Evolutionary conservation across 2,113 vertebrate species (phyloP).

Genomic region (Hypanus sabinus): DNA sequence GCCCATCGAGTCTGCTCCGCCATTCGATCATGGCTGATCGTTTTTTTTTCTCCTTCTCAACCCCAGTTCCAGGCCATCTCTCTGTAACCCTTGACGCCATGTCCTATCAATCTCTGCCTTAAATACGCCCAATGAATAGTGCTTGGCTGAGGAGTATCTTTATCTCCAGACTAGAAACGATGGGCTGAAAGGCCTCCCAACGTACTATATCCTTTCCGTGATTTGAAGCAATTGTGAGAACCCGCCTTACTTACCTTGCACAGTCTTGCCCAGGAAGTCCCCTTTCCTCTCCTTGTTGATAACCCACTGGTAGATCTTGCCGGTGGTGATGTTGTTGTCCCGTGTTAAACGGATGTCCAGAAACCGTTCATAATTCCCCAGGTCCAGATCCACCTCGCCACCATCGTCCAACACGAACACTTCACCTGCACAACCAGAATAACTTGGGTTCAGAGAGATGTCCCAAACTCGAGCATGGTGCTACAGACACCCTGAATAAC

Average conservation of each 20-base stretch:
- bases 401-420: conserved; percentile 94
- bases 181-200: no score
- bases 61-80: no score
- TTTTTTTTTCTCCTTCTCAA: no score
- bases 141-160: no score
- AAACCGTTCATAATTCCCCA: conserved; percentile 94
- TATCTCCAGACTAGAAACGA: no score
- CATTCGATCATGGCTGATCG: no score
- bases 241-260: conserved; percentile 70
- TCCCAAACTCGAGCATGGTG: neutral
- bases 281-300: conserved; percentile 94
- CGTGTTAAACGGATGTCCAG: conserved; percentile 88
- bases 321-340: conserved; percentile 96
- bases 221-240: no score
- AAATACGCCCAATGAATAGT: no score
- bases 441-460: neutral
- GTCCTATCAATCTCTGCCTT: no score
- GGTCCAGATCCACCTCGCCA: conserved; percentile 90
- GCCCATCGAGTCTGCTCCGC: no score
- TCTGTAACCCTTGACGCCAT: no score
- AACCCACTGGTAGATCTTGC: conserved; percentile 93
- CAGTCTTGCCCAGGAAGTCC: conserved; percentile 92
- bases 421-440: conserved; percentile 62
- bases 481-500: neutral
- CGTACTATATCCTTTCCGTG: no score